Conservation (phyloP, 2,797 vertebrate species). For the Otolemur crassicaudatus region DNA sequence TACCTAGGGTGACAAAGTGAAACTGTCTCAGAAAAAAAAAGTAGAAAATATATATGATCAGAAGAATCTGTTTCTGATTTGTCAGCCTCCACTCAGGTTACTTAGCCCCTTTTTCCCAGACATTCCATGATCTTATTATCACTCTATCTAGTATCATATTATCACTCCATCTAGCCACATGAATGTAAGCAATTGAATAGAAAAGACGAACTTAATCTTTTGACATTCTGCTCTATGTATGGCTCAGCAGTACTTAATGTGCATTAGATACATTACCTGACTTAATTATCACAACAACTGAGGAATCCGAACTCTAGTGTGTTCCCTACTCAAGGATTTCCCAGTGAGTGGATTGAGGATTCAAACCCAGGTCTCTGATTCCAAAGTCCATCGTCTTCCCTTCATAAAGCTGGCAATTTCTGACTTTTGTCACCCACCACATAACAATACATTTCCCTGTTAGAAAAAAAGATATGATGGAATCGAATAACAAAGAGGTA, state of each 20-base stretch:
- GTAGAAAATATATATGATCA: not conserved
- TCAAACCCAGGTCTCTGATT: not conserved
- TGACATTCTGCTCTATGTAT: not conserved
- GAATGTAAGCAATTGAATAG: not conserved
- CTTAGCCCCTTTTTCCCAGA: not conserved
- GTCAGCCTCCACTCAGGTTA: not conserved
- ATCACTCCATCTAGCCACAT: not conserved
- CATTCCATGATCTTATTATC: not conserved
- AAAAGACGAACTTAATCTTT: not conserved
- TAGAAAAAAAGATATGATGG: not conserved
- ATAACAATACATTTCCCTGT: not conserved
- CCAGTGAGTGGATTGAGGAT: not conserved
- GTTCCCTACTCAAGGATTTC: not conserved
- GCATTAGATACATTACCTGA: not conserved
- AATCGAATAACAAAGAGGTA: not conserved
- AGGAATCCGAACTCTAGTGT: not conserved
- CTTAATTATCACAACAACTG: not conserved
- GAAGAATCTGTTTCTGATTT: not conserved
- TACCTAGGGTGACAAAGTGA: too few species aligned
- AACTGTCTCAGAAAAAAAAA: too few species aligned
- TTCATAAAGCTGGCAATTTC: not conserved
- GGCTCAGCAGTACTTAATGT: not conserved
- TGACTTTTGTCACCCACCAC: not conserved
- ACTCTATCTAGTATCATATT: not conserved
- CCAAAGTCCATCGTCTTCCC: not conserved